Evolutionary conservation across 2,888 invertebrate species (phyloP), one percentile per base, ranked within the genome.

Genomic region (Lepidocyrtoides sp.): DNA sequence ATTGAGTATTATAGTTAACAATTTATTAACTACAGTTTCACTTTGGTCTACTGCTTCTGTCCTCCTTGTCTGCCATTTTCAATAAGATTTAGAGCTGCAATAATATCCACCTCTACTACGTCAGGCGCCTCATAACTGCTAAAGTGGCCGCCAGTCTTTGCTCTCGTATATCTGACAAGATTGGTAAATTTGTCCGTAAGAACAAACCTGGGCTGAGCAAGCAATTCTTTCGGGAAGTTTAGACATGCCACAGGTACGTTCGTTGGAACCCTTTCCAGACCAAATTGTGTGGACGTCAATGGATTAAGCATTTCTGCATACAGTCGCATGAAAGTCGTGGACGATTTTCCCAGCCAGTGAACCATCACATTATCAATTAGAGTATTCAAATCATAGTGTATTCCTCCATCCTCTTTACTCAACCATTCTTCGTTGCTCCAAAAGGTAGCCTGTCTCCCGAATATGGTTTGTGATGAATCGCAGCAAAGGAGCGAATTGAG

Each of bases 131-230:
- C 98, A 87, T 98, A 95, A 0, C 98, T 98, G 0, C 97, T 97
- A 95, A 98, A 99, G 95, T 98, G 98, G 0, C 99, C 99, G 0
- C 98, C 98, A 2, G 96, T 95, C 0, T 96, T 95, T 44, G 97
- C 96, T 63, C 97, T 95, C 0, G 96, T 97, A 94, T 96, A 96
- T 75, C 97, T 97, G 3, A 97, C 95, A 75, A 98, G 95, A 95
- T 98, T 97, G 14, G 94, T 95, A 95, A 96, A 98, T 93, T 96
- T 97, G 0, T 96, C 95, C 63, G 95, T 95, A 3, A 98, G 94
- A 2, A 97, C 95, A 20, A 95, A 95, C 93, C 97, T 96, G 0
- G 97, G 96, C 12, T 95, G 95, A 92, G 96, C 96, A 0, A 95
- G 63, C 0, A 98, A 23, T 93, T 98, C 98, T 93, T 97, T 94